Base-by-base conservation (phyloP, 2,113 vertebrate species). In the Cryptotis parvus region DNA sequence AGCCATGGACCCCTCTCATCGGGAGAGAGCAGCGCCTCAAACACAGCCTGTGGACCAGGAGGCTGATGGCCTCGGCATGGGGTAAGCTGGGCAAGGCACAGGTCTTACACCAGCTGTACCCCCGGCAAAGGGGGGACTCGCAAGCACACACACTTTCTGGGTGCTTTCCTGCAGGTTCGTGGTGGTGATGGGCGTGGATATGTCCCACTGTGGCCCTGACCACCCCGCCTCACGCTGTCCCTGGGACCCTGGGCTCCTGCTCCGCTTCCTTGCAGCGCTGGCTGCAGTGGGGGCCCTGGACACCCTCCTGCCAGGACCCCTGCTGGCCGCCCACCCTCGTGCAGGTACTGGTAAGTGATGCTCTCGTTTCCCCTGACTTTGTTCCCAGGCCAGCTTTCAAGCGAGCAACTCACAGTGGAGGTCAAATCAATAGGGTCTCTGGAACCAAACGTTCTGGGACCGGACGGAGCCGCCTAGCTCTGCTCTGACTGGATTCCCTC, bases 171-270 rank as follows among this genome's bases (percentile, higher is more conserved):
- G 22, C 93, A 99, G 99, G 83, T 98, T 98, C 65, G 97, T 99
- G 90, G 94, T 99, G 84, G 98, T 98, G 91, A 98, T 99, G 93
- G 98, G 98, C 85, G 96, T 99, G 94, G 98, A 99, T 90, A 96
- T 98, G 95, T 98, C 97, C 92, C 98, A 89, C 7, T 99, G 98
- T 92, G 96, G 96, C 58, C 96, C 97, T 35, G 69, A 96, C 96
- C 96, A 98, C 97, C 95, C 98, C 97, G 95, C 98, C 92, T 1
- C 97, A 95, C 43, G 26, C 58, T 97, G 97, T 33, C 96, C 96
- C 94, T 92, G 96, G 90, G 96, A 97, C 78, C 97, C 98, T 26
- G 96, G 94, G 0, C 97, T 98, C 37, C 98, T 98, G 0, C 98
- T 98, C 84, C 96, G 96, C 86, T 98, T 99, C 97, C 97, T 99